Evolutionary conservation across 1,140 invertebrate genomes (phyloP).

Genomic region (Papilio glaucus): DNA sequence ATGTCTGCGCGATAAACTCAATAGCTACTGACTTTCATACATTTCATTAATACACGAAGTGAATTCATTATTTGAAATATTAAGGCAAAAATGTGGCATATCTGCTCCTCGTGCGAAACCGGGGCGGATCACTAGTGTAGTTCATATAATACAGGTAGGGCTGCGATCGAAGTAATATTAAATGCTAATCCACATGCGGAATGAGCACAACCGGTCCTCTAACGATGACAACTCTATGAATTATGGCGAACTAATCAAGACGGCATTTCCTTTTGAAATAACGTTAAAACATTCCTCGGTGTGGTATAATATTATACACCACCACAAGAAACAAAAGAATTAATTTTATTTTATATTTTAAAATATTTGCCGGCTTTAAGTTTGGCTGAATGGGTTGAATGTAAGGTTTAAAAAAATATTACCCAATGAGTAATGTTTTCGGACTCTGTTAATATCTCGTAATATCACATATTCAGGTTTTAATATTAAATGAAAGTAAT

Average conservation of each 20-base stretch:
- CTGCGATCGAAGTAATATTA: background rate
- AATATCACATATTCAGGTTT: too few relatives aligned
- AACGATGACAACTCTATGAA: constrained; percentile 36
- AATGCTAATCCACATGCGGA: constrained; percentile 17
- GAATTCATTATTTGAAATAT: too few relatives aligned
- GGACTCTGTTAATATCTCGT: too few relatives aligned
- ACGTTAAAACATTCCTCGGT: constrained; percentile 7
- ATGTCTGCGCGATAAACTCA: too few relatives aligned
- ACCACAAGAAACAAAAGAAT: constrained; percentile 7
- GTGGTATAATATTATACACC: background rate
- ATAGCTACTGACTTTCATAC: too few relatives aligned
- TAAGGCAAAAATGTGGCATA: too few relatives aligned
- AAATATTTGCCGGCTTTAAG: constrained; percentile 4
- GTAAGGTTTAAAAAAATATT: too few relatives aligned
- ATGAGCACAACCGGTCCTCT: constrained; percentile 20
- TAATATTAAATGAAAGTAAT: too few relatives aligned
- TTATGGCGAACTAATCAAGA: constrained; percentile 34
- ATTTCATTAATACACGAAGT: too few relatives aligned
- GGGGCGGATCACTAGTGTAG: background rate
- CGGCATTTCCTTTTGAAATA: constrained; percentile 28
- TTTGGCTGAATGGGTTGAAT: background rate
- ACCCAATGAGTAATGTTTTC: too few relatives aligned
- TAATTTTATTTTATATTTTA: constrained; percentile 1
- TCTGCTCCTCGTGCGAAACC: background rate
- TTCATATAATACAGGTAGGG: background rate